These are phyloP conservation scores for Apoda limacodes DNA, from an alignment of 2,888 invertebrate genomes.

Conservation along the genomic window DNA sequence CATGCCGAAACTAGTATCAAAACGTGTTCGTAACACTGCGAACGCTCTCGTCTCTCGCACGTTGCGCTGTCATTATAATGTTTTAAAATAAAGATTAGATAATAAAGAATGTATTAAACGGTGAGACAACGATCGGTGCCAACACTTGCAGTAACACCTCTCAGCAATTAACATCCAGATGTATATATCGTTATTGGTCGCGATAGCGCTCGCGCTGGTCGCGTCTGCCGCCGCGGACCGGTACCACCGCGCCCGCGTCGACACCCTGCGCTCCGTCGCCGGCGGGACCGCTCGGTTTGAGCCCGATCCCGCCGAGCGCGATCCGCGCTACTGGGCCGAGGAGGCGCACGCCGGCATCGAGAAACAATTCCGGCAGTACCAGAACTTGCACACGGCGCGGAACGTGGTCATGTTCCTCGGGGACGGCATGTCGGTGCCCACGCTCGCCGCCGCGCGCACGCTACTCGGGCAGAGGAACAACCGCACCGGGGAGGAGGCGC, in stretches of 20 bases:
- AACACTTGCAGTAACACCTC: too few species aligned
- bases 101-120: too few species aligned
- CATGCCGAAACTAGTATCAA: too few species aligned
- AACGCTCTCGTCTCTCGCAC: too few species aligned
- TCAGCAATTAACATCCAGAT: too few species aligned
- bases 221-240: neutral
- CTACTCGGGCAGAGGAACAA: slow-evolving; percentile 71
- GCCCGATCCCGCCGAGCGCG: slow-evolving; percentile 18
- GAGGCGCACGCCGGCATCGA: slow-evolving; percentile 45
- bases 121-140: too few species aligned
- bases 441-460: slow-evolving; percentile 74
- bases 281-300: slow-evolving; percentile 9
- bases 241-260: neutral
- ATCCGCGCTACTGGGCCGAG: slow-evolving; percentile 49
- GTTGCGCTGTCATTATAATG: too few species aligned
- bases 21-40: too few species aligned
- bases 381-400: slow-evolving; percentile 23
- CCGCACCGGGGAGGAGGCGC: slow-evolving; percentile 68
- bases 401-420: slow-evolving; percentile 80
- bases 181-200: too few species aligned
- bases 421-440: slow-evolving; percentile 81
- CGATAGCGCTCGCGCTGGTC: too few species aligned
- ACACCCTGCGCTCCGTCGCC: slow-evolving; percentile 1
- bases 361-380: slow-evolving; percentile 35
- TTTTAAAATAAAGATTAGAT: too few species aligned